Base-by-base conservation (phyloP, 2,797 vertebrate species). In the Syngnathus rostellatus region DNA sequence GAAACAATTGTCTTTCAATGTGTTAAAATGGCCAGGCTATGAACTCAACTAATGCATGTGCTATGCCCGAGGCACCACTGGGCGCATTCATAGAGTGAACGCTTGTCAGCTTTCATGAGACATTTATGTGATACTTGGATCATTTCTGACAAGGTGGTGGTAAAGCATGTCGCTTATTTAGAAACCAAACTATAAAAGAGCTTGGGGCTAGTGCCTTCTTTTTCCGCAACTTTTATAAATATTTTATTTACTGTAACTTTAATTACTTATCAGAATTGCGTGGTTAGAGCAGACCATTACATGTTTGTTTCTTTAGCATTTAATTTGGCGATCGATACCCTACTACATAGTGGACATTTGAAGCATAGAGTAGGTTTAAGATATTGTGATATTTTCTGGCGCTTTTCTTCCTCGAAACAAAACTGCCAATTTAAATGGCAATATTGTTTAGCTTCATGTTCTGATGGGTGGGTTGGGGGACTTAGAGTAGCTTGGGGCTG, bases 31-130 rank as follows among this genome's bases (percentile, higher is more conserved):
- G 25, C 55, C 55, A 16, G 14, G 25, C 6, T 58, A 8, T 38
- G 55, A 58, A 58, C 25, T 58, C 14, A 37, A 58, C 14, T 8
- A 37, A 17, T 16, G 8, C 11, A 37, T 31, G 25, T 37, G 25
- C 17, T 37, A 3, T 58, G 31, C 55, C 55, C 14, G 55, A 16
- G 31, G 55, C 55, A 16, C 14, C 16, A 17, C 14, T 17, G 31
- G 45, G 53, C 69, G 67, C 70, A 65, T 68, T 75, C 54, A 69
- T 53, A 53, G 67, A 75, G 72, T 68, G 71, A 79, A 71, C 57
- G 39, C 75, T 58, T 81, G 74, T 82, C 78, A 80, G 62, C 67
- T 82, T 74, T 71, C 66, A 73, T 72, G 71, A 73, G 46, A 45
- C 50, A 65, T 77, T 70, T 63, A 40, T 62, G 50, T 53, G 75